These are phyloP conservation scores for Callithrix jacchus DNA, from an alignment of 2,113 vertebrate species.

Conservation along the genomic window DNA sequence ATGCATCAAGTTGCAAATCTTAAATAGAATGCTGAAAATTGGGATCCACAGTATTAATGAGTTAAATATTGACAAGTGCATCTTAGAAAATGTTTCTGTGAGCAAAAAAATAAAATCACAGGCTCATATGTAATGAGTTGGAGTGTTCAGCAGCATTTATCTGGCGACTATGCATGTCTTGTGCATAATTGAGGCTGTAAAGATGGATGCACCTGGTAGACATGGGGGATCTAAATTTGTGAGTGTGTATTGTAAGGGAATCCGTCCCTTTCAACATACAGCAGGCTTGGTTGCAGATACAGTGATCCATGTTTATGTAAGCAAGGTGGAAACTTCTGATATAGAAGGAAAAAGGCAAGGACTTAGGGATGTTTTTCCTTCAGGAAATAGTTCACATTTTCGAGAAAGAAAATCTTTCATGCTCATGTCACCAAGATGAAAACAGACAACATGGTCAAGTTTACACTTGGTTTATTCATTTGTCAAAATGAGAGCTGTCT, in stretches of 20 bases:
- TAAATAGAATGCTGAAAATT: neutral
- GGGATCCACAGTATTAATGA: neutral
- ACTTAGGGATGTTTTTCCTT: neutral
- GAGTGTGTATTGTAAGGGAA: neutral
- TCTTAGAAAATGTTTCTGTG: neutral
- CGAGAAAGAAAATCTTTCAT: constrained; percentile 23
- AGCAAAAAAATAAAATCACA: neutral
- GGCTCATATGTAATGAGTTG: neutral
- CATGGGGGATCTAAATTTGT: neutral
- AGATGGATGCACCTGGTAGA: neutral
- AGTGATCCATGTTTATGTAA: neutral
- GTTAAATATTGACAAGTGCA: neutral
- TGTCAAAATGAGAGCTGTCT: neutral
- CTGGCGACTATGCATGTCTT: neutral
- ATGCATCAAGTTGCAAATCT: neutral
- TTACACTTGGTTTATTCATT: neutral
- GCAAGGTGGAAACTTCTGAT: neutral
- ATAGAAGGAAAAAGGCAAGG: neutral
- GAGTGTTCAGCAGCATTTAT: neutral
- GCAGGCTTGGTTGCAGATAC: neutral
- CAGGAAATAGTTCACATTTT: constrained; percentile 22
- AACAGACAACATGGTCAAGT: neutral
- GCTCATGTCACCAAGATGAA: neutral
- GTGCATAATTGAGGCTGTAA: neutral
- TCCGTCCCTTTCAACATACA: neutral